Evolutionary conservation across 2,797 vertebrate genomes (phyloP).

Genomic region (Xenopus petersii): DNA sequence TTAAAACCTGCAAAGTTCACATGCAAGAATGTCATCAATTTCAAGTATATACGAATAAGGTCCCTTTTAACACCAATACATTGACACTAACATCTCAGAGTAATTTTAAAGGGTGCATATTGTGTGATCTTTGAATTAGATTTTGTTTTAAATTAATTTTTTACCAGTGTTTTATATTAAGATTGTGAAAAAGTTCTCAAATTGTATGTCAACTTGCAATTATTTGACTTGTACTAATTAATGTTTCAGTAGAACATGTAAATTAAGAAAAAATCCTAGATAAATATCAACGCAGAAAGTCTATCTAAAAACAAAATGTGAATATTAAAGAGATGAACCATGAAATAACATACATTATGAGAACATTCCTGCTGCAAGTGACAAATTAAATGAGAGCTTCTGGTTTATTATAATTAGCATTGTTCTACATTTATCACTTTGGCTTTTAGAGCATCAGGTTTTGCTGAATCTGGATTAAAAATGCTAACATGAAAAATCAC

Average conservation of each 20-base stretch:
- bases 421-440: conserved; percentile 45
- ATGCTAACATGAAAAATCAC: conserved; percentile 37
- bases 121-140: too few species aligned
- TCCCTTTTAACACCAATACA: too few species aligned
- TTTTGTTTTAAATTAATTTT: too few species aligned
- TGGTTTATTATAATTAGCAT: conserved; percentile 45
- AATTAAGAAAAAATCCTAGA: background rate
- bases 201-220: too few species aligned
- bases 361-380: conserved; percentile 34
- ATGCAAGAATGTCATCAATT: too few species aligned
- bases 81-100: too few species aligned
- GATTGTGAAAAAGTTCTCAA: too few species aligned
- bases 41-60: too few species aligned
- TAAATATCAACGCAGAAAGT: background rate
- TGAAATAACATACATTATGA: conserved; percentile 41
- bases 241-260: background rate
- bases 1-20: too few species aligned
- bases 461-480: conserved; percentile 46
- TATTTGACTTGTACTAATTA: background rate
- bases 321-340: conserved; percentile 40
- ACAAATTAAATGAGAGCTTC: conserved; percentile 42
- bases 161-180: too few species aligned
- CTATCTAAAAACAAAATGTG: conserved; percentile 10
- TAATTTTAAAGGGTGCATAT: too few species aligned
- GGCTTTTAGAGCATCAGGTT: conserved; percentile 43